Base-by-base conservation (phyloP, 1,140 invertebrate genomes). In the Drosophila busckii region DNA sequence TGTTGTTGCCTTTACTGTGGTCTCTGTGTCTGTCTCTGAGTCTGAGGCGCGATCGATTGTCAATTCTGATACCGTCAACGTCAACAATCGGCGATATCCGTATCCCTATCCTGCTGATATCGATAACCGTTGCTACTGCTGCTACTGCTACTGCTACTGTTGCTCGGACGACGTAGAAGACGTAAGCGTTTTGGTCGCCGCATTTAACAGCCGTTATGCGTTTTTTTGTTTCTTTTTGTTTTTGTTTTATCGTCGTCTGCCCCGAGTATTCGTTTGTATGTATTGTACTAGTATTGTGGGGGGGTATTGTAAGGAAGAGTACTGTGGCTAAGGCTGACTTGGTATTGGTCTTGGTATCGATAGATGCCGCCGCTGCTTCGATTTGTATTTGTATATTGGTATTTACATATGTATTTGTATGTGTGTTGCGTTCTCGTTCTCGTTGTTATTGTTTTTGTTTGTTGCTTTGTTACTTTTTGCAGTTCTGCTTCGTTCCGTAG, bases 201-300 rank as follows among this genome's bases (percentile, higher is more conserved):
- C 60, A 64, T 64, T 64, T 64, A 64, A 64, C 45, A 58, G 60
- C 60, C 53, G 60, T 63, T 62, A 31, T 48, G 6, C 3, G 13
- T 22, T n/a, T 9, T 2, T 6, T 34, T 48, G 15, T 25, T 46
- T 25, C 20, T 15, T 45, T 40, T 25, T 15, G 19, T 55, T 46
- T 55, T 48, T 46, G 49, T 54, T 44, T 38, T 60, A n/a, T n/a
- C n/a, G n/a, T n/a, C n/a, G n/a, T n/a, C n/a, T n/a, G n/a, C n/a
- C n/a, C n/a, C n/a, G n/a, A n/a, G n/a, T n/a, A n/a, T n/a, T n/a
- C n/a, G n/a, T n/a, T n/a, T n/a, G n/a, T n/a, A n/a, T n/a, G n/a
- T n/a, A n/a, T n/a, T n/a, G n/a, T n/a, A n/a, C n/a, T n/a, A n/a
- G n/a, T n/a, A n/a, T n/a, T n/a, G n/a, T n/a, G n/a, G n/a, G n/a